Evolutionary conservation across 64 coral and sea anemone species (phyloP).

Genomic region (Catalaphyllia jardinei): DNA sequence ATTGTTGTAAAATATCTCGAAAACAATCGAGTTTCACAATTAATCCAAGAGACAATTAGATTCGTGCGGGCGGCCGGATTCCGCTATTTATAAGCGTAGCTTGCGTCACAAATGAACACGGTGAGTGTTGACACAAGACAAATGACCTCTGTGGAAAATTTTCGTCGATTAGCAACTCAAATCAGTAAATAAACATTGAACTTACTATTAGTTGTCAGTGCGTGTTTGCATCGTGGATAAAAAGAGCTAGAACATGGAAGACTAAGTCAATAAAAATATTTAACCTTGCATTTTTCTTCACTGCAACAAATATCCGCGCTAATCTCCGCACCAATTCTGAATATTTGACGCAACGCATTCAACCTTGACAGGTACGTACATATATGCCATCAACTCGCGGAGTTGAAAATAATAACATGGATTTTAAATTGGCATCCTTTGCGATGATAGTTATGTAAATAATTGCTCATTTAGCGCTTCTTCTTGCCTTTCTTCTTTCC

Average conservation of each 20-base stretch:
- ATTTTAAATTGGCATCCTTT: constrained; percentile 19
- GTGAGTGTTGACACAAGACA: not conserved
- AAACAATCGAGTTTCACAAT: constrained; percentile 16
- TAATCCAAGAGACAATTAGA: constrained; percentile 16
- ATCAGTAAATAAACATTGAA: constrained; percentile 9
- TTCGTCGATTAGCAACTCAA: not conserved
- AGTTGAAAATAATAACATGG: not conserved
- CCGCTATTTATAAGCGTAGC: not conserved
- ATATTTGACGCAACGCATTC: not conserved
- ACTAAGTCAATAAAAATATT: not conserved
- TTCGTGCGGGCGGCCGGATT: not conserved
- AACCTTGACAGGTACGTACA: not conserved
- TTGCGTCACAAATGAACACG: not conserved
- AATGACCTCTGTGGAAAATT: not conserved
- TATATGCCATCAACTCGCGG: not conserved
- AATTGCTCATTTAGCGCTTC: constrained; percentile 47
- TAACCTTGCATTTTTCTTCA: not conserved
- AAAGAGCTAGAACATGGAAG: not conserved
- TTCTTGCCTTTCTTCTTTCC: constrained; percentile 79
- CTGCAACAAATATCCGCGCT: not conserved
- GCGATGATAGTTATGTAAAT: not conserved
- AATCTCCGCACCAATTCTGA: not conserved
- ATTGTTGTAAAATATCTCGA: constrained; percentile 20
- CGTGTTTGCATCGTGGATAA: not conserved
- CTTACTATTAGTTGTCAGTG: not conserved